phyloP scores from a whole-genome alignment of 2,888 invertebrate species.

The Cartodere bifasciata region DNA sequence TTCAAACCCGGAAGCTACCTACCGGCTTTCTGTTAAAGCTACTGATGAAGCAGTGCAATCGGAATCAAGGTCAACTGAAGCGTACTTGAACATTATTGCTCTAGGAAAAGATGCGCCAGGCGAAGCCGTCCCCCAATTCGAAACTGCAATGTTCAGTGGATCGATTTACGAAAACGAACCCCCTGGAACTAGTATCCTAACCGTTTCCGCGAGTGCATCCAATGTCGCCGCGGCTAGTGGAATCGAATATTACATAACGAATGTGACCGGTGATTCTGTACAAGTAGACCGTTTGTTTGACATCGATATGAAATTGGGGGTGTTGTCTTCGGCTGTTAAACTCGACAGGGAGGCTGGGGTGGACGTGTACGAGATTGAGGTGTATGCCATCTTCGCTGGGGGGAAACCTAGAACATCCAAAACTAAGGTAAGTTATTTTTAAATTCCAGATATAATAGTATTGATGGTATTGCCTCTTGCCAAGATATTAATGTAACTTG shows the following conservation, averaged over 20 bases:
- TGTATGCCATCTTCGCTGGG: constrained; percentile 69
- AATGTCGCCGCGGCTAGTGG: no score
- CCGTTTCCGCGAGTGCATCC: constrained; percentile 58
- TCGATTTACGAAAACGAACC: constrained; percentile 83
- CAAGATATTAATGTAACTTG: background rate
- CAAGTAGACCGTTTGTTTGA: constrained; percentile 84
- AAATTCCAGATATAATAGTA: background rate
- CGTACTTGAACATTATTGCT: constrained; percentile 66
- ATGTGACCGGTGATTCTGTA: constrained; percentile 59
- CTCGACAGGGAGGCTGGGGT: constrained; percentile 76
- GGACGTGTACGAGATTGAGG: constrained; percentile 70
- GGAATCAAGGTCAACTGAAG: constrained; percentile 76
- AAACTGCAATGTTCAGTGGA: constrained; percentile 55
- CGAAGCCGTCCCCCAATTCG: constrained; percentile 38
- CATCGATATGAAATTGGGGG: constrained; percentile 79
- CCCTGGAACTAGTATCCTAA: constrained; percentile 71
- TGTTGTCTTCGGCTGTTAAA: constrained; percentile 71
- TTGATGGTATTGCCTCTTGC: background rate
- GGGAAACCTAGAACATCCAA: constrained; percentile 60
- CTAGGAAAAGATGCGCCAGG: constrained; percentile 6
- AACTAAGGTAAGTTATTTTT: constrained; percentile 79
- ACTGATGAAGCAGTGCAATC: constrained; percentile 86
- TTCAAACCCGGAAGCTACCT: constrained; percentile 54
- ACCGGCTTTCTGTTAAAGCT: constrained; percentile 74
- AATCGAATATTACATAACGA: constrained; percentile 85